These are phyloP conservation scores for Echiichthys vipera DNA, from an alignment of 2,797 vertebrate species.

Conservation along the genomic window DNA sequence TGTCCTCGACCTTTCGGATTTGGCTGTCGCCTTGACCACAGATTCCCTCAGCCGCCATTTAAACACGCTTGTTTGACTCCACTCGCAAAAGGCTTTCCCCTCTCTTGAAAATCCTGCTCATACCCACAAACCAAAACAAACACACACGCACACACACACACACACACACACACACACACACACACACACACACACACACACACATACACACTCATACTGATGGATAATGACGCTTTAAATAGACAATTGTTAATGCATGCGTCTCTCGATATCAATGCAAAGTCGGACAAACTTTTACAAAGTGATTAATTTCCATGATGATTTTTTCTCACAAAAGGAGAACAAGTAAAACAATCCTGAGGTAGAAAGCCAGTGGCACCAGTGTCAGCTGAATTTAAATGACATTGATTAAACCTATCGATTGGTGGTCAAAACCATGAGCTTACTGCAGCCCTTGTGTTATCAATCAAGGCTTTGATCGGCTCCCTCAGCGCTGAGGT, in stretches of 20 bases:
- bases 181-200: constrained; percentile 4
- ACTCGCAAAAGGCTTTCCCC: constrained; percentile 9
- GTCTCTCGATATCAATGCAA: constrained; percentile 1
- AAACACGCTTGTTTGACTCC: constrained; percentile 55
- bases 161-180: constrained; percentile 16
- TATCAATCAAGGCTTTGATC: constrained; percentile 70
- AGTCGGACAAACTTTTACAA: not conserved
- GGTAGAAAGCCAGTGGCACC: constrained; percentile 12
- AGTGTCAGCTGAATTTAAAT: constrained; percentile 66
- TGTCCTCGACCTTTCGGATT: constrained; percentile 73
- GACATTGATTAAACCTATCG: constrained; percentile 69
- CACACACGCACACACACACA: constrained; percentile 8
- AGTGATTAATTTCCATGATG: constrained; percentile 19
- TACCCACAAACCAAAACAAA: constrained; percentile 18
- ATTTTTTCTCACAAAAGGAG: constrained; percentile 34
- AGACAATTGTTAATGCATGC: not conserved
- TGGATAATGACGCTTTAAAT: constrained; percentile 24
- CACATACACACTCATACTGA: constrained; percentile 14
- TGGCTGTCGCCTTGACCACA: constrained; percentile 57
- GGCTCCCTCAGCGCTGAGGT: constrained; percentile 36
- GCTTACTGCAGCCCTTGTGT: constrained; percentile 40
- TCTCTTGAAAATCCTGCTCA: constrained; percentile 15
- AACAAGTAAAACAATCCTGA: constrained; percentile 24
- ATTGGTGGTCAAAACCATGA: constrained; percentile 61
- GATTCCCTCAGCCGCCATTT: constrained; percentile 48